Conservation (phyloP, 2,113 vertebrate genomes). For the Camarhynchus parvulus region DNA sequence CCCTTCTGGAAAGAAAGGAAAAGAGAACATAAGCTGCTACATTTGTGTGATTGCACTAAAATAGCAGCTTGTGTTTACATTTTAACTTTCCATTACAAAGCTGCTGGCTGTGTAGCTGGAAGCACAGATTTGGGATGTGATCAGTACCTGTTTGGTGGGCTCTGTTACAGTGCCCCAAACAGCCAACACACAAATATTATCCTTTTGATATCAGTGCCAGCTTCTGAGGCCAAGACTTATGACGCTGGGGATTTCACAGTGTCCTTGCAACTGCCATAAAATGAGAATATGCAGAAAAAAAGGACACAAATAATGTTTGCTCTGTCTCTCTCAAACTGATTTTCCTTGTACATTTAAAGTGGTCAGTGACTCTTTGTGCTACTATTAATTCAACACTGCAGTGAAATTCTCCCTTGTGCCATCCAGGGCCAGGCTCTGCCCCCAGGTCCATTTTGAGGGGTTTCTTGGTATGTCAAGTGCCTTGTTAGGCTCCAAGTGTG, state of each 20-base stretch:
- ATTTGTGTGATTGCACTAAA: background rate
- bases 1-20: background rate
- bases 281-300: background rate
- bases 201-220: background rate
- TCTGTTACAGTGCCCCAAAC: background rate
- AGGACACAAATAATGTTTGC: background rate
- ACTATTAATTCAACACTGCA: background rate
- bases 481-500: accelerated
- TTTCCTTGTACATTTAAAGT: background rate
- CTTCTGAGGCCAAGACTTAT: background rate
- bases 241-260: background rate
- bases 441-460: background rate
- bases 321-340: background rate
- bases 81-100: background rate
- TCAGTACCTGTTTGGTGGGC: background rate
- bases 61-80: constrained; percentile 10
- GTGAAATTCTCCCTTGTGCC: background rate
- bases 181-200: background rate
- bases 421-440: background rate
- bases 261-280: background rate
- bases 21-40: background rate
- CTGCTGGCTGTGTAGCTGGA: background rate
- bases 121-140: background rate
- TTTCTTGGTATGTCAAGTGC: background rate
- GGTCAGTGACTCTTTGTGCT: background rate